A percentile compares a stretch with the other conserved stretches of the same genome.
Evolutionary conservation across 92 coral and sea anemone species (phyloP).

Genomic region (Palythoa grandis): DNA sequence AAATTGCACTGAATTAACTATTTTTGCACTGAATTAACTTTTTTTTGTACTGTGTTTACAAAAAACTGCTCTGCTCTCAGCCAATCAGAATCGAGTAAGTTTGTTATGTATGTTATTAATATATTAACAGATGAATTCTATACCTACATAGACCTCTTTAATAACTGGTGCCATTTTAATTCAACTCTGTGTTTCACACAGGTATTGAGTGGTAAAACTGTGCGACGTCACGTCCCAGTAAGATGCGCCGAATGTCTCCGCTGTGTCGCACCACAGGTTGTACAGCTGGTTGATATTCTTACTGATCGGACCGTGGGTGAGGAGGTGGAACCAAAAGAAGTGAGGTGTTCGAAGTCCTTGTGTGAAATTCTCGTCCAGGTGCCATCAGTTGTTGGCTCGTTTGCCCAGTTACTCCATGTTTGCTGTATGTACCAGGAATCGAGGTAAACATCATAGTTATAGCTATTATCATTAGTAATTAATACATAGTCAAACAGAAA

Average conservation of each 20-base stretch:
- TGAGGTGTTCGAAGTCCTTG: neutral
- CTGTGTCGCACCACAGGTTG: constrained; percentile 6
- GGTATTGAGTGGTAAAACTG: constrained; percentile 12
- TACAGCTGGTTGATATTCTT: constrained; percentile 8
- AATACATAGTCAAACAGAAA: too few species aligned
- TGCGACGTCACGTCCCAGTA: neutral
- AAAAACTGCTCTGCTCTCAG: too few species aligned
- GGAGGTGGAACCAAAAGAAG: neutral
- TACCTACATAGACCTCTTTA: too few species aligned
- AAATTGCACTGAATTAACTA: too few species aligned
- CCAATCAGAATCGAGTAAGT: too few species aligned
- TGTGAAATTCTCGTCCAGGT: constrained; percentile 17
- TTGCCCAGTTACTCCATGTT: constrained; percentile 4
- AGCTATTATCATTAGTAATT: neutral
- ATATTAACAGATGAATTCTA: too few species aligned
- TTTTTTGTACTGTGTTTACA: too few species aligned
- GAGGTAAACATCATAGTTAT: neutral
- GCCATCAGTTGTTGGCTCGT: constrained; percentile 63
- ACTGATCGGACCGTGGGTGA: neutral
- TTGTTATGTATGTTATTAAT: neutral
- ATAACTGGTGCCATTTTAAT: too few species aligned
- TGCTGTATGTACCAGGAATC: constrained; percentile 5
- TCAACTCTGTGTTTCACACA: neutral
- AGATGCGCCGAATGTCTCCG: constrained; percentile 21
- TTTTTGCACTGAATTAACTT: too few species aligned